phyloP scores from a whole-genome alignment of 2,888 invertebrate genomes.

The Ornithoptera priamus region DNA sequence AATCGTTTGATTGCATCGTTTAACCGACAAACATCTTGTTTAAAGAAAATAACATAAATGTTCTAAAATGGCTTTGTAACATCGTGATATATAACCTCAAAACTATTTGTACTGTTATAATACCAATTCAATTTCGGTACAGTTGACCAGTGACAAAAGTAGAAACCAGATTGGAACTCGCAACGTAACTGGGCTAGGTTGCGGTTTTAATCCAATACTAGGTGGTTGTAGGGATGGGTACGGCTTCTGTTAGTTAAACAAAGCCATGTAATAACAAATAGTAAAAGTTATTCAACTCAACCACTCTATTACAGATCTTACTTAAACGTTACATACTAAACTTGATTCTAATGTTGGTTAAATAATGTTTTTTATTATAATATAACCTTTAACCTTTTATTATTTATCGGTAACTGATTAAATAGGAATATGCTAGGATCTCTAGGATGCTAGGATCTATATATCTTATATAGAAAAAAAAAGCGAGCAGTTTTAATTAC shows the following conservation, averaged over 20 bases:
- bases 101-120: neutral
- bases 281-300: slow-evolving; percentile 11
- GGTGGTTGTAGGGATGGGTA: slow-evolving; percentile 7
- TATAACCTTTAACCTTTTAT: too few species aligned
- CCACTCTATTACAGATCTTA: neutral
- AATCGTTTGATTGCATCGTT: too few species aligned
- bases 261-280: slow-evolving; percentile 11
- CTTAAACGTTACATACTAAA: neutral
- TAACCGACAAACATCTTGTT: too few species aligned
- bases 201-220: slow-evolving; percentile 49
- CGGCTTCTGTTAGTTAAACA: slow-evolving; percentile 18
- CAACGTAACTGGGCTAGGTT: slow-evolving; percentile 40
- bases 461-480: too few species aligned
- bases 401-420: too few species aligned
- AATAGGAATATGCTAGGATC: too few species aligned
- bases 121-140: slow-evolving; percentile 13
- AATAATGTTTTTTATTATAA: too few species aligned
- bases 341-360: neutral
- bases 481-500: too few species aligned
- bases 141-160: slow-evolving; percentile 39
- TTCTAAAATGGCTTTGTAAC: too few species aligned
- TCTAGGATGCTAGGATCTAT: too few species aligned
- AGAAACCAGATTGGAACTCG: slow-evolving; percentile 35
- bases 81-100: too few species aligned
- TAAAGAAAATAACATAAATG: too few species aligned